Evolutionary conservation across 2,888 invertebrate species (phyloP), one percentile per base, ranked within the genome.

Genomic region (Elmis aenea): DNA sequence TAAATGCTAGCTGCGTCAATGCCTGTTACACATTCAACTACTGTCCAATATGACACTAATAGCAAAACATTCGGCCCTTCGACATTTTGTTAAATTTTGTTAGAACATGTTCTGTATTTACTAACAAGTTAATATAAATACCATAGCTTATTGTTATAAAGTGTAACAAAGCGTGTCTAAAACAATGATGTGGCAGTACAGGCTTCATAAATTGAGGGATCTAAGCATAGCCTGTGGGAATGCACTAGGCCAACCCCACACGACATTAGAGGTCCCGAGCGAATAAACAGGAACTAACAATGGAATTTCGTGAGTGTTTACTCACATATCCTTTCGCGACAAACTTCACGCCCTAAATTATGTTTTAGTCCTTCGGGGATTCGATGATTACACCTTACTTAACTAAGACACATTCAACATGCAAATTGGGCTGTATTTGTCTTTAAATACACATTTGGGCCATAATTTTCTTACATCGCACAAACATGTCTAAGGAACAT

Each of bases 271-370:
- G 33, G 22, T 38, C 38, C 33, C 38, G 23, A 33, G 38, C 21
- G 38, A 18, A 28, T 33, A 33, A 20, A 28, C 16, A 33, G 33
- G 33, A 38, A 38, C n/a, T n/a, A n/a, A n/a, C 38, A 38, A 38
- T 38, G 28, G 38, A 21, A 28, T 38, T 38, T 28, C 38, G 33
- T 38, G 38, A 38, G 38, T 38, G 38, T 38, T 38, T 38, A 38
- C 33, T 28, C 38, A 33, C 38, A 30, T 38, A 38, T 38, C 32
- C 38, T 38, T 33, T 27, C n/a, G 25, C 26, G 33, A 32, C 27
- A 24, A 16, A 38, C 28, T 28, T 38, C 33, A 38, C 38, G 26
- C 33, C 26, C 13, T 25, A 14, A 25, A 32, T 38, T 33, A 38
- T 38, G 24, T 24, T 11, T 27, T n/a, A 26, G 22, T 28, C 38